phyloP scores from a whole-genome alignment of 2,113 vertebrate genomes.

The Epinephelus lanceolatus region DNA sequence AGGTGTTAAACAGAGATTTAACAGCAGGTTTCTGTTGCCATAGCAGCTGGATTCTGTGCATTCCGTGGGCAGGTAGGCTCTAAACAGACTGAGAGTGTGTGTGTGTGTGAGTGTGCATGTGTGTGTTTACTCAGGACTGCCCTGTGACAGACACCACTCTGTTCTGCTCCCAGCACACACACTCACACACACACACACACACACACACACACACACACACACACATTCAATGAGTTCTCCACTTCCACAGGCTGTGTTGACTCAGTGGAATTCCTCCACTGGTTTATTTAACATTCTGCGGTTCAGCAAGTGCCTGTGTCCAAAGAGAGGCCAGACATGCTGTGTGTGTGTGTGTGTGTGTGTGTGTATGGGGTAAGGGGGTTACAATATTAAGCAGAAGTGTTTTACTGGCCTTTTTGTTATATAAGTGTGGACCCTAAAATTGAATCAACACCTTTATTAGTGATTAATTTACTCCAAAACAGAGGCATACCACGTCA shows the following conservation, averaged over 20 bases:
- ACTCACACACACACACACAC: constrained; percentile 17
- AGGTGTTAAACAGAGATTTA: constrained; percentile 56
- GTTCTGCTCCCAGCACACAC: constrained; percentile 33
- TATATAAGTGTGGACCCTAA: neutral
- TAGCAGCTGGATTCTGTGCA: constrained; percentile 69
- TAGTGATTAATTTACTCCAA: constrained; percentile 7
- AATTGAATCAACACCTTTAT: constrained; percentile 8
- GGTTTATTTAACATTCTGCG: constrained; percentile 69
- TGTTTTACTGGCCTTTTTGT: constrained; percentile 18
- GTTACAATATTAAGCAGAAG: neutral
- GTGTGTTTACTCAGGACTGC: constrained; percentile 47
- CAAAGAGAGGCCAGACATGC: constrained; percentile 36
- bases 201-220: constrained; percentile 15
- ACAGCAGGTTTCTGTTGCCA: constrained; percentile 68
- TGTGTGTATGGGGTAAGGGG: neutral
- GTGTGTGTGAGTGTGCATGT: constrained; percentile 26
- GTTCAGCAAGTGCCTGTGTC: constrained; percentile 63
- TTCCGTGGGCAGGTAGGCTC: constrained; percentile 73
- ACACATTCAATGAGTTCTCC: constrained; percentile 2
- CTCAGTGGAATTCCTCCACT: constrained; percentile 65
- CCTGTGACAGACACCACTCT: constrained; percentile 65
- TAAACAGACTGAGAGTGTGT: constrained; percentile 40
- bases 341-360: constrained; percentile 2
- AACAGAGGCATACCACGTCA: neutral
- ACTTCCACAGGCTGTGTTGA: constrained; percentile 48